Evolutionary conservation across 2,888 invertebrate genomes (phyloP), one percentile per base, ranked within the genome.

Genomic region (Caenorhabditis doughertyi): DNA sequence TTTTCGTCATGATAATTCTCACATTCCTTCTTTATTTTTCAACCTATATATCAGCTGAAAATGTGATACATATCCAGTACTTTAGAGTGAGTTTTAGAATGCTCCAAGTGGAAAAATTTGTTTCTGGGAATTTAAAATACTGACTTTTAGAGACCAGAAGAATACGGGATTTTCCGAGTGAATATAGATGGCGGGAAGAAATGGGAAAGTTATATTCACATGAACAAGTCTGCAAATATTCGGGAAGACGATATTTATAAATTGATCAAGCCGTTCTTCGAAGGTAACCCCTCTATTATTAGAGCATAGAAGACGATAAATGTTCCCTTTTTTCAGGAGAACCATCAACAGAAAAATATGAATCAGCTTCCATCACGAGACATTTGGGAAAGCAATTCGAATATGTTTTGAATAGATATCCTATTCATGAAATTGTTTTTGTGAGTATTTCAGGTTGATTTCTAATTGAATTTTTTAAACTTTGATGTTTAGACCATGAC

Each of bases 331-430:
- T 56, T 72, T n/a, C 56, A 72, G 79, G 44, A n/a, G 73, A 65
- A 8, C 76, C 70, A 7, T 67, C 82, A 2, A 44, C 27, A 2
- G 29, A 55, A 13, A 44, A 51, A n/a, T 82, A 67, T 62, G 67
- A 77, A 13, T 82, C 82, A 5, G 29, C 77, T 0, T 82, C 82
- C 0, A 82, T 82, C n/a, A 82, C 82, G 2, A 58, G 82, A 51
- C 77, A 77, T 60, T 32, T 82, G 1, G 82, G 82, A 49, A 68
- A 58, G 23, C 77, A 77, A 47, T 72, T 82, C 13, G 72, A 72
- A 27, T 72, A 73, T 35, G 27, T 72, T 55, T 21, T 82, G 35
- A 62, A 53, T 4, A 49, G 65, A 51, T 72, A 62, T 35, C 53
- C 56, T 3, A 39, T 82, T 7, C 67, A 82, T 47, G 58, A 64